These are phyloP conservation scores for Tenthredo scrophulariae DNA, from an alignment of 2,888 invertebrate species.

Conservation along the genomic window DNA sequence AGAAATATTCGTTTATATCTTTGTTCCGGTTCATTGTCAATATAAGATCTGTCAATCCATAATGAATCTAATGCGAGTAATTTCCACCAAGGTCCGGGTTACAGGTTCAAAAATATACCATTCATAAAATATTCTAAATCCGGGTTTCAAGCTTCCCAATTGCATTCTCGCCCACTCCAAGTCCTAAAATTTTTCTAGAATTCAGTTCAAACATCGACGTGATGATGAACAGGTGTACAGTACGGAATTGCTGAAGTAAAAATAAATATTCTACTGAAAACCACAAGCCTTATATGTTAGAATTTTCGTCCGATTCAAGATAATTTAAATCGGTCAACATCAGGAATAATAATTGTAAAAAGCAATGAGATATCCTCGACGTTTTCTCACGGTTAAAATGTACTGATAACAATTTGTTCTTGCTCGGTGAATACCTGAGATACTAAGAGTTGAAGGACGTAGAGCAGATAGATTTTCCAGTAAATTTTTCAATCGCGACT, in stretches of 20 bases:
- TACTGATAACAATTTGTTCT: no score
- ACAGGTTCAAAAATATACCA: background rate
- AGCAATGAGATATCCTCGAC: background rate
- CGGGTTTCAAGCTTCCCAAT: background rate
- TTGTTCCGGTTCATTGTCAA: background rate
- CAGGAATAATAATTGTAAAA: background rate
- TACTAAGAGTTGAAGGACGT: no score
- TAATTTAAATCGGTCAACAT: background rate
- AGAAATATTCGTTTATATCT: background rate
- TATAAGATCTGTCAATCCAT: background rate
- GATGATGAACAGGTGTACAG: background rate
- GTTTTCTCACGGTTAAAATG: no score
- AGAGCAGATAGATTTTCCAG: no score
- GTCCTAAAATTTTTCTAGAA: background rate
- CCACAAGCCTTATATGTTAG: background rate
- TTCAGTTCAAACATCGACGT: background rate
- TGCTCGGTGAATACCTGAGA: no score
- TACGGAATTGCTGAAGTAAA: background rate
- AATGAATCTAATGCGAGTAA: background rate
- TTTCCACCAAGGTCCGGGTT: constrained; percentile 24
- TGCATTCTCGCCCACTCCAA: background rate
- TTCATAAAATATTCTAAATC: background rate
- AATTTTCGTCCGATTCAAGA: background rate
- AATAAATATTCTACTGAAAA: background rate
- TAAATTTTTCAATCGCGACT: background rate